These are phyloP conservation scores for Synanthedon vespiformis DNA, from an alignment of 2,888 invertebrate genomes.

Conservation along the genomic window DNA sequence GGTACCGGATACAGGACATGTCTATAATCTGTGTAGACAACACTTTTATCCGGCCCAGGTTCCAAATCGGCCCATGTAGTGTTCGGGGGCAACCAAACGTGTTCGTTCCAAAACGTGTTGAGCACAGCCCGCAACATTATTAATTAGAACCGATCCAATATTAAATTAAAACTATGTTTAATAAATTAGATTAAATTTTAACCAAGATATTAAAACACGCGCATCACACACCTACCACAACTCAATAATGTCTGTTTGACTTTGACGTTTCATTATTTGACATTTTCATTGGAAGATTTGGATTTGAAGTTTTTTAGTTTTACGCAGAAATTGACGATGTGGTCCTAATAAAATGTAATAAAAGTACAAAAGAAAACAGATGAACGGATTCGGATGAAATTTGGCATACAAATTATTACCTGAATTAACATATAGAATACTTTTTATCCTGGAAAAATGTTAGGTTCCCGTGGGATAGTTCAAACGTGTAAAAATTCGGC, in stretches of 20 bases:
- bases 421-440: no score
- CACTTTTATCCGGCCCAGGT: slow-evolving; percentile 78
- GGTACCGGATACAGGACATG: slow-evolving; percentile 87
- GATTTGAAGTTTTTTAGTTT: no score
- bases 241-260: neutral
- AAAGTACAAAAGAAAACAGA: no score
- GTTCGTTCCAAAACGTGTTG: slow-evolving; percentile 81
- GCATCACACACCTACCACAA: neutral
- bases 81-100: slow-evolving; percentile 93
- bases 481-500: no score
- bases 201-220: neutral
- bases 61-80: slow-evolving; percentile 89
- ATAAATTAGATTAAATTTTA: neutral
- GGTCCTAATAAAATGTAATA: no score
- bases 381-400: no score
- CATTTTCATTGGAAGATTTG: neutral
- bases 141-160: slow-evolving; percentile 9
- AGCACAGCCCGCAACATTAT: slow-evolving; percentile 55
- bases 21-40: slow-evolving; percentile 81
- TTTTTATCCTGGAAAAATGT: no score
- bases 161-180: neutral
- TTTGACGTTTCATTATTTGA: neutral
- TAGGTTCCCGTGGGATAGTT: no score
- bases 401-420: no score
- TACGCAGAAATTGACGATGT: no score